Conservation (phyloP, 2,888 invertebrate species). For the Liodrosophila aerea region DNA sequence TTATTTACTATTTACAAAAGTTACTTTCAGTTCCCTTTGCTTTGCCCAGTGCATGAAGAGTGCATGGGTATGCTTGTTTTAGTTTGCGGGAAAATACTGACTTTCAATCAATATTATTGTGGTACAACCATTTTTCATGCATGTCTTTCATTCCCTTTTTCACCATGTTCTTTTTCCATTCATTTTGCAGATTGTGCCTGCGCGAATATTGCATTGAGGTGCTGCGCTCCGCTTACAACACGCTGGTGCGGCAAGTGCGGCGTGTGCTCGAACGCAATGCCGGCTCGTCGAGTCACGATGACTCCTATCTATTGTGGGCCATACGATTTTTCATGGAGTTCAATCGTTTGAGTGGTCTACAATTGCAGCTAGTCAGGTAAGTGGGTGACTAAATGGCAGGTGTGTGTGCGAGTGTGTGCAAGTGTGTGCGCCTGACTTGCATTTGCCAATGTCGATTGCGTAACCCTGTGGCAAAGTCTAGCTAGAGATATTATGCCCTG, state of each 20-base stretch:
- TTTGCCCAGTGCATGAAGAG: too few species aligned
- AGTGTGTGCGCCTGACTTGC: constrained; percentile 25
- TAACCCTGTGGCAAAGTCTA: constrained; percentile 11
- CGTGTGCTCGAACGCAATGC: constrained; percentile 87
- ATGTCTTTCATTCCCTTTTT: constrained; percentile 9
- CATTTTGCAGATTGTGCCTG: constrained; percentile 89
- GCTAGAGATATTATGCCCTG: constrained; percentile 22
- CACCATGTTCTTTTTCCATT: constrained; percentile 29
- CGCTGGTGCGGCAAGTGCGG: constrained; percentile 93
- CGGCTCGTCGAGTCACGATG: constrained; percentile 91
- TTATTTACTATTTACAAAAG: neutral
- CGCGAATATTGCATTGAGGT: constrained; percentile 98
- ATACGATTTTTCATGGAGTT: constrained; percentile 98
- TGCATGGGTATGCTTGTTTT: neutral
- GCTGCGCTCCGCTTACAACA: constrained; percentile 95
- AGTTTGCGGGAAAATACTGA: constrained; percentile 29
- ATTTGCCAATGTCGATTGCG: constrained; percentile 55
- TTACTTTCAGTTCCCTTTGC: neutral
- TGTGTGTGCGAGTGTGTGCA: constrained; percentile 5
- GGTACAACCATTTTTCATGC: constrained; percentile 73
- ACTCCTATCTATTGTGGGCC: constrained; percentile 97
- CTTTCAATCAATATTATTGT: constrained; percentile 76
- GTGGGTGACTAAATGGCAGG: constrained; percentile 30
- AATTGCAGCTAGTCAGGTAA: constrained; percentile 94
- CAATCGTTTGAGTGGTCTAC: constrained; percentile 93